Evolutionary conservation across 1,140 invertebrate species (phyloP).

Genomic region (Galendromus occidentalis): DNA sequence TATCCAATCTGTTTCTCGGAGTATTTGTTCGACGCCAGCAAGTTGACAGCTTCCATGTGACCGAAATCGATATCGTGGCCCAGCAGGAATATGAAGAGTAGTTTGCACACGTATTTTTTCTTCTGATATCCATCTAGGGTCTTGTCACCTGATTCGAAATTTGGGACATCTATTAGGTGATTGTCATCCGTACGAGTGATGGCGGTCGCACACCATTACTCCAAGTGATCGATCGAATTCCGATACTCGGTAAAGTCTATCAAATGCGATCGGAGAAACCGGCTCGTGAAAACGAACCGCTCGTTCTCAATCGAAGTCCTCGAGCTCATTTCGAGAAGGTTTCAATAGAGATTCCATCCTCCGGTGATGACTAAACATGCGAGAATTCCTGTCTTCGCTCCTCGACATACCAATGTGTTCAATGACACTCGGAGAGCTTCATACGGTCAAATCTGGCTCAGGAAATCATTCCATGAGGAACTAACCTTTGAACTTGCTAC

Average conservation of each 20-base stretch:
- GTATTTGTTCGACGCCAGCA: constrained; percentile 99
- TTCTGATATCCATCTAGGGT: constrained; percentile 99
- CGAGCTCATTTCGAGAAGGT: no score
- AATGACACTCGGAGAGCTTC: not conserved
- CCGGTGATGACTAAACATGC: no score
- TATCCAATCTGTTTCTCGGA: constrained; percentile 98
- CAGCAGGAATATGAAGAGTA: constrained; percentile 95
- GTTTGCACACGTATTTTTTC: constrained; percentile 99
- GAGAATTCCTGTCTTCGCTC: no score
- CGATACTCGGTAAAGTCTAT: no score
- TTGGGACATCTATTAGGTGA: not conserved
- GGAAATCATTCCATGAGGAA: not conserved
- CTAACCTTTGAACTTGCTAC: constrained; percentile 90
- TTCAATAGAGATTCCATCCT: no score
- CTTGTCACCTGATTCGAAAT: constrained; percentile 53
- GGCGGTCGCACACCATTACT: not conserved
- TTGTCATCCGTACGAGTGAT: not conserved
- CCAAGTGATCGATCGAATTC: no score
- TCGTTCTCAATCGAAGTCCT: no score
- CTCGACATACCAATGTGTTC: no score
- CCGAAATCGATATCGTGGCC: constrained; percentile 99
- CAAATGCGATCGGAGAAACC: no score
- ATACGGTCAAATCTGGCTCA: constrained; percentile 12
- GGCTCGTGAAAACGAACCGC: no score
- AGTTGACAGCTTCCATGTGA: constrained; percentile 99